A percentile compares a stretch with the other conserved stretches of the same genome.
These are phyloP conservation scores for Mesopsocus fuscifrons DNA, from an alignment of 2,888 invertebrate genomes.

Conservation along the genomic window DNA sequence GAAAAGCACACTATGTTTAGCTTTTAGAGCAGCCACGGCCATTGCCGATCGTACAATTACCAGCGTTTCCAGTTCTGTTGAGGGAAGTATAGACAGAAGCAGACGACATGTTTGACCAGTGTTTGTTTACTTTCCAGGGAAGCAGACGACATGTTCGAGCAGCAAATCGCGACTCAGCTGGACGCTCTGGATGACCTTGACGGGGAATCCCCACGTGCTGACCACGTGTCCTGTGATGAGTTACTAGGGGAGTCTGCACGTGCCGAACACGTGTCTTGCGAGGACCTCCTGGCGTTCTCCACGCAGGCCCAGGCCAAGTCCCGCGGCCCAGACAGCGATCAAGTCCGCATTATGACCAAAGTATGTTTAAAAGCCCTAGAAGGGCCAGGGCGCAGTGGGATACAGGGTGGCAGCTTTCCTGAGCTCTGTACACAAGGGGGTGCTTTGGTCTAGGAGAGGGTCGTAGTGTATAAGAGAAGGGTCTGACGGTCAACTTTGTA, in stretches of 20 bases:
- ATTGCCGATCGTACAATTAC: too few relatives aligned
- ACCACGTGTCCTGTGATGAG: conserved; percentile 14
- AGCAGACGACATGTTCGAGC: conserved; percentile 28
- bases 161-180: conserved; percentile 38
- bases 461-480: too few relatives aligned
- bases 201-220: conserved; percentile 21
- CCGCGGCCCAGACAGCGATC: conserved; percentile 72
- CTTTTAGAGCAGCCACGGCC: too few relatives aligned
- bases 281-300: conserved; percentile 66
- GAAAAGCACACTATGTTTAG: too few relatives aligned
- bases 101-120: too few relatives aligned
- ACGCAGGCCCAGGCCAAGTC: conserved; percentile 26
- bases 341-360: conserved; percentile 73
- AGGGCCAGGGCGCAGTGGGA: too few relatives aligned
- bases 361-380: conserved; percentile 27
- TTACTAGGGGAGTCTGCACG: background rate
- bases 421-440: too few relatives aligned
- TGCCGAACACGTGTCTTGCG: conserved; percentile 74
- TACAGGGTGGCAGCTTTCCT: too few relatives aligned
- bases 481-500: too few relatives aligned
- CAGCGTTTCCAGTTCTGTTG: too few relatives aligned
- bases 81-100: too few relatives aligned
- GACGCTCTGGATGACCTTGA: conserved; percentile 37
- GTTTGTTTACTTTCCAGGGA: conserved; percentile 6
- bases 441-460: too few relatives aligned